Evolutionary conservation across 2,113 vertebrate species (phyloP).

Genomic region (Gorilla gorilla): DNA sequence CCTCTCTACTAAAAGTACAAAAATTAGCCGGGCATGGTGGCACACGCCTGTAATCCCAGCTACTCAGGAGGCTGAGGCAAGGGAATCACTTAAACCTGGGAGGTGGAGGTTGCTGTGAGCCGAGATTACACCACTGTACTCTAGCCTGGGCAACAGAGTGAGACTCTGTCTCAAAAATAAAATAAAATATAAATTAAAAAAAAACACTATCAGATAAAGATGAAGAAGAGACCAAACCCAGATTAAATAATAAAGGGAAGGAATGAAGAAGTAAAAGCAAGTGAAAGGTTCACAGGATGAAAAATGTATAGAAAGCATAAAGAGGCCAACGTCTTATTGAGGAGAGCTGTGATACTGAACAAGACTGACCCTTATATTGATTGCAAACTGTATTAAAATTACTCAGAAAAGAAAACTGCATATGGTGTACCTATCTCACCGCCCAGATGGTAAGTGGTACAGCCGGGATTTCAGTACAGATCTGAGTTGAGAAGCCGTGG

Average conservation of each 20-base stretch:
- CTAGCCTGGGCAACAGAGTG: too few relatives aligned
- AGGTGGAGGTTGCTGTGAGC: too few relatives aligned
- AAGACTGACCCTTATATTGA: neutral
- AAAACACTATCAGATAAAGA: neutral
- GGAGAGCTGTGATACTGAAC: neutral
- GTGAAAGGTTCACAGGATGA: neutral
- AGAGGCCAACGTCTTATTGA: neutral
- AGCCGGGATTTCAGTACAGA: neutral
- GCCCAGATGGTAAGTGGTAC: neutral
- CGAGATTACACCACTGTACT: too few relatives aligned
- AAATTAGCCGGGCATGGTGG: fast-evolving
- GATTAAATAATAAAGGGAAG: neutral
- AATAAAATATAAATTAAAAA: too few relatives aligned
- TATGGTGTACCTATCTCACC: neutral
- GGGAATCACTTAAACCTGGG: too few relatives aligned
- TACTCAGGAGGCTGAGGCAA: too few relatives aligned
- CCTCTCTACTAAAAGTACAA: too few relatives aligned
- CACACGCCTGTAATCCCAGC: too few relatives aligned
- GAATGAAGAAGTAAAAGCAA: neutral
- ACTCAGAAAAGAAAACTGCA: neutral
- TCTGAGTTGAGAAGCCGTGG: neutral
- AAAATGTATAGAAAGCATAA: neutral
- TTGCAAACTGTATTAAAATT: neutral
- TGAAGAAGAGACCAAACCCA: neutral
- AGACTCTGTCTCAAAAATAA: too few relatives aligned